A percentile compares a stretch with the other conserved stretches of the same genome.
Evolutionary conservation across 2,113 vertebrate genomes (phyloP).

Genomic region (Phasianus colchicus): DNA sequence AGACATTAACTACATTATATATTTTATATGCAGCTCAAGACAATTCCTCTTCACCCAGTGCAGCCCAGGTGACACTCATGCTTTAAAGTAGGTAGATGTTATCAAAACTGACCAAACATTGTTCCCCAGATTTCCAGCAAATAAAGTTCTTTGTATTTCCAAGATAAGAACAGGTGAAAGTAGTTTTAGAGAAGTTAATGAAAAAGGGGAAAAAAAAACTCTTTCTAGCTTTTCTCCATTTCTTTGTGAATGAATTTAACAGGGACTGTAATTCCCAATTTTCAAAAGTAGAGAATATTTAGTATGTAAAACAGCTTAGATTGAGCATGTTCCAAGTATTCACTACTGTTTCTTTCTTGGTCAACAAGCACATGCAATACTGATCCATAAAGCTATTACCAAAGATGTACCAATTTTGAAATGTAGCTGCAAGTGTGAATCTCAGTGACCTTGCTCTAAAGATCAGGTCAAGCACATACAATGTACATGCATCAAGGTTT

Average conservation of each 20-base stretch:
- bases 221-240: not conserved
- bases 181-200: not conserved
- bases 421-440: not conserved
- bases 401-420: not conserved
- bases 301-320: not conserved
- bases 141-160: not conserved
- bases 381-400: not conserved
- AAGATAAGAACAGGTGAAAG: not conserved
- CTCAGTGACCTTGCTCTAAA: not conserved
- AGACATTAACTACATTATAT: too few relatives aligned
- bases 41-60: too few relatives aligned
- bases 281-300: not conserved
- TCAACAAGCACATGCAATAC: too few relatives aligned
- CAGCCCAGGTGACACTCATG: too few relatives aligned
- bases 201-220: not conserved
- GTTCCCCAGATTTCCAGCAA: not conserved
- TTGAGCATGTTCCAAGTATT: too few relatives aligned
- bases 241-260: not conserved
- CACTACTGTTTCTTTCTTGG: too few relatives aligned
- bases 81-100: not conserved
- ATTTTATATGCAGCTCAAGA: too few relatives aligned
- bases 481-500: not conserved
- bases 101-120: not conserved
- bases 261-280: fast-evolving
- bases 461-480: not conserved